A percentile compares a stretch with the other conserved stretches of the same genome.
Conservation (phyloP, 2,888 invertebrate genomes). For the Stramonita haemastoma region DNA sequence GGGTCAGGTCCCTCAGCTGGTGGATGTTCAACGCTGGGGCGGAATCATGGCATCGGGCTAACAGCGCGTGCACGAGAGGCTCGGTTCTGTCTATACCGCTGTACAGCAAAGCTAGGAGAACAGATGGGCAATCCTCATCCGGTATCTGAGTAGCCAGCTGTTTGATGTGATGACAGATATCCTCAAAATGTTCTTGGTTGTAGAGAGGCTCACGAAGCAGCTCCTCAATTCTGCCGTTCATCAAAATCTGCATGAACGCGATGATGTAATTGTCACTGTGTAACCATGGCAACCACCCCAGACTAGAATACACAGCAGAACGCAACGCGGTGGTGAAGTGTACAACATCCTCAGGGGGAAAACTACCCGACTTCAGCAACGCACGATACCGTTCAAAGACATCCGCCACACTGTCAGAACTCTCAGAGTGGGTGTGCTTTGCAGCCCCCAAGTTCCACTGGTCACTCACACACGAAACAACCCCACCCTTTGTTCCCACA, state of each 20-base stretch:
- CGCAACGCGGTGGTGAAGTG: slow-evolving; percentile 29
- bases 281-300: slow-evolving; percentile 46
- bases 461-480: background rate
- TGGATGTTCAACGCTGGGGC: slow-evolving; percentile 18
- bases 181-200: slow-evolving; percentile 32
- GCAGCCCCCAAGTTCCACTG: background rate
- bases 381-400: slow-evolving; percentile 29
- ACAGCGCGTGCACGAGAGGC: slow-evolving; percentile 9
- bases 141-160: slow-evolving; percentile 39
- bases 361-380: background rate
- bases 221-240: slow-evolving; percentile 45
- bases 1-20: slow-evolving; percentile 33
- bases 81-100: slow-evolving; percentile 33
- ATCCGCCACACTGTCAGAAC: background rate
- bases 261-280: slow-evolving; percentile 45
- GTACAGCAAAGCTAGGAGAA: slow-evolving; percentile 38
- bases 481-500: background rate
- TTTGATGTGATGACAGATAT: slow-evolving; percentile 30
- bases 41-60: slow-evolving; percentile 30
- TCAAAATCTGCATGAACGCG: slow-evolving; percentile 50
- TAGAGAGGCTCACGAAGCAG: slow-evolving; percentile 39
- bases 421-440: background rate
- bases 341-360: slow-evolving; percentile 19
- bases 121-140: slow-evolving; percentile 33
- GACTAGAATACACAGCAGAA: slow-evolving; percentile 40